These are phyloP conservation scores for Notamacropus eugenii DNA, from an alignment of 2,797 vertebrate genomes.

Conservation along the genomic window DNA sequence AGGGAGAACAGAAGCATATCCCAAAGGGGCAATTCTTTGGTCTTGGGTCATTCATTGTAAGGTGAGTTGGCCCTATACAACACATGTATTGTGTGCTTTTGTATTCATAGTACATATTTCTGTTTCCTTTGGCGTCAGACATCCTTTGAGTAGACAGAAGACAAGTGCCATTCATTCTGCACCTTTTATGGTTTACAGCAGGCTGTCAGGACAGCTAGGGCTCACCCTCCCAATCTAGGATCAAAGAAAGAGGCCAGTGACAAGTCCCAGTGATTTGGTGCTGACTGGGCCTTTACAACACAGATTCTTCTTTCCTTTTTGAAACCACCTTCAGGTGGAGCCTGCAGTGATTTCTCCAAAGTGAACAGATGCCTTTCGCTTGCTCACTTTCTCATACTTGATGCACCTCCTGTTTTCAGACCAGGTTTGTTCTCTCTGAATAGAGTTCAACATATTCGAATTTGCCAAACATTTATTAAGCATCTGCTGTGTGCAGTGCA, in stretches of 20 bases:
- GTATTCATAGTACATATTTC: neutral
- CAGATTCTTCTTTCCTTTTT: neutral
- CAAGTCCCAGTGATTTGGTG: neutral
- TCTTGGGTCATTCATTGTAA: neutral
- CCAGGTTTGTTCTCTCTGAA: neutral
- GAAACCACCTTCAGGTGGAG: neutral
- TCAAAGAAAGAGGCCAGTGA: neutral
- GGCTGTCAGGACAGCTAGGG: neutral
- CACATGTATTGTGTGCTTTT: neutral
- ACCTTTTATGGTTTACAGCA: neutral
- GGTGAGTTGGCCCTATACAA: neutral
- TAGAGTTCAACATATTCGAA: neutral
- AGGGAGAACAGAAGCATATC: neutral
- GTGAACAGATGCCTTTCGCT: conserved; percentile 19
- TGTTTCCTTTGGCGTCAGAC: neutral
- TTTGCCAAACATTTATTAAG: neutral
- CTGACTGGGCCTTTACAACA: neutral
- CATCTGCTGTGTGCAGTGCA: neutral
- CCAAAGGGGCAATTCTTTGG: neutral
- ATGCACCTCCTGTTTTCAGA: neutral
- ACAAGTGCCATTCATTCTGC: neutral
- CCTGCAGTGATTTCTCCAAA: neutral
- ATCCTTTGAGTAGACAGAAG: neutral
- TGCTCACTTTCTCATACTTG: conserved; percentile 6
- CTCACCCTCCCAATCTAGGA: neutral